Base-by-base conservation (phyloP, 2,888 invertebrate species). In the Chironomus tentans region DNA sequence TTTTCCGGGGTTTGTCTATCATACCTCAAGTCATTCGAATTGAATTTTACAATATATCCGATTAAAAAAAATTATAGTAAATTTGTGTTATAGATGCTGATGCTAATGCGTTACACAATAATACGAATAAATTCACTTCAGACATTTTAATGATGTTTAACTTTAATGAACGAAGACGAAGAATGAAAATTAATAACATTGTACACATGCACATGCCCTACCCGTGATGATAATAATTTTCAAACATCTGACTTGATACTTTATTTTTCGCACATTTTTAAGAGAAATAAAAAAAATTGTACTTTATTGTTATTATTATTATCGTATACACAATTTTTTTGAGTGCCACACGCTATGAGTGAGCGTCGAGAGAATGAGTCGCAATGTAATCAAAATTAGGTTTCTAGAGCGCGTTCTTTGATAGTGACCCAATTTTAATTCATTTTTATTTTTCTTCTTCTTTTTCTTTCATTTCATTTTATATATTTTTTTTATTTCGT, bases 391-490 rank as follows among this genome's bases (percentile, higher is more conserved):
- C 47, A 47, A 68, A 74, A 65, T 74, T 74, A 28, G 74, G 74
- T 74, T 74, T 74, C 74, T 74, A 74, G 74, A 68, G 22, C 74
- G 74, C 65, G 74, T 74, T 74, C 72, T 73, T 73, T 74, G 74
- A 74, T 48, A 48, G 68, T 74, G 74, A 74, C 74, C 74, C 48
- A 74, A 74, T 74, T 74, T 68, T 18, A 15, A 13, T 28, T 15
- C 10, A 10, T 46, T 70, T 47, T 28, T 28, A 6, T 28, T 28
- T 6, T 28, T 28, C 22, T 24, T 24, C 22, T 24, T 24, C 22
- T 28, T 38, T 38, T 38, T 38, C 38, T 38, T 38, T 4, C 38
- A 38, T 38, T 38, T 38, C 38, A 38, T 38, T 38, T n/a, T n/a
- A n/a, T n/a, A n/a, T n/a, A n/a, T n/a, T n/a, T n/a, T n/a, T 38